Base-by-base conservation (phyloP, 2,113 vertebrate species). In the Nothocercus nigrocapillus region DNA sequence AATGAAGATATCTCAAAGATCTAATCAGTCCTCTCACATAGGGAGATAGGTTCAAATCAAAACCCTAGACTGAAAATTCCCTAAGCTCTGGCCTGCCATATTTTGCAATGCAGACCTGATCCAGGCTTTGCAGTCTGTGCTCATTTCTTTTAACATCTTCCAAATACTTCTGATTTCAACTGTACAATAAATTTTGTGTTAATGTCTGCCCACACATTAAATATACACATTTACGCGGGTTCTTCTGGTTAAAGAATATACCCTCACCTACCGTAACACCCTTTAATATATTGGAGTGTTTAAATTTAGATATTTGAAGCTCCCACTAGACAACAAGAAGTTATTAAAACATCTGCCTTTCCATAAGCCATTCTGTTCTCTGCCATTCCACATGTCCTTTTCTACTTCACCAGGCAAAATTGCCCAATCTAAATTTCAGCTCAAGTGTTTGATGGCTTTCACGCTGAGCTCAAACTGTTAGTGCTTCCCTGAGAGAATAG, bases 381-480 rank as follows among this genome's bases (percentile, higher is more conserved):
- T 95, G 95, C 97, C 97, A 92, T 98, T 97, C 98, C 97, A 95
- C 96, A 97, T 97, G 97, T 97, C 97, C 98, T 98, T 98, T 98
- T 98, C 98, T 98, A 98, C 98, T 98, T 98, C 98, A 97, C 95
- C 97, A 98, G 98, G 96, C 98, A 98, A 98, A 98, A 98, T 98
- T 98, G 98, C 98, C 98, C 98, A 98, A 98, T 98, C 98, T 98
- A 98, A 98, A 98, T 98, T 98, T 98, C 98, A 98, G 97, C 98
- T 98, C 98, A 98, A 98, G 98, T 98, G 98, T 98, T 98, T 98
- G 98, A 98, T 98, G 97, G 98, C 97, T 98, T 98, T 98, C 98
- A 98, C 64, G 97, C 98, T 98, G 98, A 97, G 98, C 97, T 98
- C 98, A 98, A 98, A 98, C 98, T 97, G 98, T 98, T 98, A 98